Conservation (phyloP, 2,888 invertebrate species). For the Euzophera pinguis region DNA sequence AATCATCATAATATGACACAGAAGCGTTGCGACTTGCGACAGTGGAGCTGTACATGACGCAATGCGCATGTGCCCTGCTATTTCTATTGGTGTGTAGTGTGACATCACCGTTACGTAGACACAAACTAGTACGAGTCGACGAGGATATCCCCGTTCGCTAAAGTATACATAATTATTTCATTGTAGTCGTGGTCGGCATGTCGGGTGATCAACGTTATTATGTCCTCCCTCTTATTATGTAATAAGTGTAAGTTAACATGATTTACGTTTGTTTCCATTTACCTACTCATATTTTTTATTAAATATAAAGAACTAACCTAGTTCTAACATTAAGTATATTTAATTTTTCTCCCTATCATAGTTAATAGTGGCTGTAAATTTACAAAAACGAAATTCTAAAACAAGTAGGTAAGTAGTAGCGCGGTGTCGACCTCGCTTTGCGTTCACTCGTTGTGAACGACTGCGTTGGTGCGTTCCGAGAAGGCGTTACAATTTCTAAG, state of each 20-base stretch:
- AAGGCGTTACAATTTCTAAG: conserved; percentile 79
- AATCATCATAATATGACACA: conserved; percentile 39
- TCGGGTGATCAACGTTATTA: not conserved
- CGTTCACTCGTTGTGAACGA: conserved; percentile 66
- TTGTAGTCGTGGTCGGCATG: conserved; percentile 16
- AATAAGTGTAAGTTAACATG: not conserved
- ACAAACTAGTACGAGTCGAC: conserved; percentile 53
- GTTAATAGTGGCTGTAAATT: conserved; percentile 20
- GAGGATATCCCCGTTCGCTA: conserved; percentile 66
- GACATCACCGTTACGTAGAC: conserved; percentile 74
- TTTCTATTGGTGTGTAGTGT: conserved; percentile 67
- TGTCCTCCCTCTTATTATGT: not conserved
- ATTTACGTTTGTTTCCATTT: too few relatives aligned
- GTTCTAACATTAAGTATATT: too few relatives aligned
- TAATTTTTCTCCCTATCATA: too few relatives aligned
- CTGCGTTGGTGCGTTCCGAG: conserved; percentile 71
- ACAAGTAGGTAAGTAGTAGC: conserved; percentile 35
- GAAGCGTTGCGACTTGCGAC: conserved; percentile 36
- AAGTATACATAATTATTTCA: conserved; percentile 17
- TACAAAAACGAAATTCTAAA: conserved; percentile 45
- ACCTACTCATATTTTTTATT: too few relatives aligned
- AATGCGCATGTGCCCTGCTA: conserved; percentile 70
- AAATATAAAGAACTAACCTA: too few relatives aligned
- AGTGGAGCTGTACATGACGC: conserved; percentile 49
- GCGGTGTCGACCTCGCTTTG: conserved; percentile 68